phyloP scores from a whole-genome alignment of 2,888 invertebrate genomes.

The Bombylius discolor region DNA sequence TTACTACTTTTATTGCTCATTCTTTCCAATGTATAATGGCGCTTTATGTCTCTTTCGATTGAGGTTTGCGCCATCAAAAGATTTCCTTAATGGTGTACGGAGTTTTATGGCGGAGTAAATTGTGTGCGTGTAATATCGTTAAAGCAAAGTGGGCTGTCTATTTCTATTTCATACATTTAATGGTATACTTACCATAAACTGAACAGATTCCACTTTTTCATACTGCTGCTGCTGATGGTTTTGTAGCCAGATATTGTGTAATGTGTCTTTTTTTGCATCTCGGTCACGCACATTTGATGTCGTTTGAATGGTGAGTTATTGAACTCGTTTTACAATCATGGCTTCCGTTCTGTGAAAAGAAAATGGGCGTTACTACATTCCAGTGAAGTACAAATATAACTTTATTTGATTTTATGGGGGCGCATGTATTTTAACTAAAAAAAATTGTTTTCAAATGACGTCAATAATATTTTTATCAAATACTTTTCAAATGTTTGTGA shows the following conservation, averaged over 20 bases:
- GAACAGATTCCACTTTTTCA: background rate
- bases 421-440: background rate
- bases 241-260: no score
- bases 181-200: background rate
- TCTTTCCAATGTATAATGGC: background rate
- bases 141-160: constrained; percentile 3
- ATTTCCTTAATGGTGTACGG: constrained; percentile 1
- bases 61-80: background rate
- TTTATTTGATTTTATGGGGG: background rate
- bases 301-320: constrained; percentile 30
- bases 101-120: background rate
- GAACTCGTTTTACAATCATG: constrained; percentile 32
- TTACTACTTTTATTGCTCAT: background rate
- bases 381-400: constrained; percentile 10
- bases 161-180: background rate
- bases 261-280: constrained; percentile 9
- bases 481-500: no score
- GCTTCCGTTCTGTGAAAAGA: constrained; percentile 30
- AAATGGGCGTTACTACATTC: constrained; percentile 11
- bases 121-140: background rate
- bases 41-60: background rate
- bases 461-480: no score
- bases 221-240: no score
- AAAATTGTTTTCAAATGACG: background rate
- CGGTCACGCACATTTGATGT: constrained; percentile 13